A percentile compares a stretch with the other conserved stretches of the same genome.
Conservation (phyloP, 2,113 vertebrate species). For the Hystrix cristata region DNA sequence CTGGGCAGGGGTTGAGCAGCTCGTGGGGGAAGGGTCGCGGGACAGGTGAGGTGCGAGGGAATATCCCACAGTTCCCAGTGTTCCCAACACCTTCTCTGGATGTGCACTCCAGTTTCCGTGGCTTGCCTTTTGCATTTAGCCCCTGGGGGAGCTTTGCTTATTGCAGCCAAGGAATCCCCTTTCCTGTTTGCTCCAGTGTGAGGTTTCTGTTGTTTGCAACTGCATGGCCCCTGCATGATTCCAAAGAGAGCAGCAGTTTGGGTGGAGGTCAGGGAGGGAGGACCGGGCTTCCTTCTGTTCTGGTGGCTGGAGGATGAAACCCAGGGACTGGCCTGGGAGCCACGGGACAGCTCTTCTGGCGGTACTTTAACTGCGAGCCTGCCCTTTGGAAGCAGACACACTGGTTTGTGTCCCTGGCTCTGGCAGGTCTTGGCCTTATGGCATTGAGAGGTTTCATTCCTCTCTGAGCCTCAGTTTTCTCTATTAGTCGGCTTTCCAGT, state of each 20-base stretch:
- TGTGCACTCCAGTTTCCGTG: background rate
- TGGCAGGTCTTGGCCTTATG: background rate
- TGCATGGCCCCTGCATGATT: background rate
- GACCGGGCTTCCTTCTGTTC: background rate
- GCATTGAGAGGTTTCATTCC: background rate
- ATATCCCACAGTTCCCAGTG: fast-evolving
- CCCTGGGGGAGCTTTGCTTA: background rate
- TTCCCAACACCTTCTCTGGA: background rate
- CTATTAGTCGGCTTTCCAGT: background rate
- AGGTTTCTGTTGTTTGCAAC: background rate
- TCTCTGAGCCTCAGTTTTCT: background rate
- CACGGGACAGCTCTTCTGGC: background rate
- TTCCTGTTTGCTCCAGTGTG: background rate
- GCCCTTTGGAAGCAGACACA: background rate
- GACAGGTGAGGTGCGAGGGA: background rate
- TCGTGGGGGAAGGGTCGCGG: background rate
- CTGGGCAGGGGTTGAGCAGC: background rate
- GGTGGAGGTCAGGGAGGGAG: background rate
- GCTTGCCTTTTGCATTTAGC: background rate
- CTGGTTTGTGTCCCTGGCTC: background rate
- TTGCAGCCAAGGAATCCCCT: background rate
- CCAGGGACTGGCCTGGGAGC: background rate
- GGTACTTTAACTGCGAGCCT: background rate
- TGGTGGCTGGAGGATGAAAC: background rate
- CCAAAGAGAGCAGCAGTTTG: background rate